A percentile compares a stretch with the other conserved stretches of the same genome.
Conservation (phyloP, 2,113 vertebrate species). For the Coptodon bakossiorum region DNA sequence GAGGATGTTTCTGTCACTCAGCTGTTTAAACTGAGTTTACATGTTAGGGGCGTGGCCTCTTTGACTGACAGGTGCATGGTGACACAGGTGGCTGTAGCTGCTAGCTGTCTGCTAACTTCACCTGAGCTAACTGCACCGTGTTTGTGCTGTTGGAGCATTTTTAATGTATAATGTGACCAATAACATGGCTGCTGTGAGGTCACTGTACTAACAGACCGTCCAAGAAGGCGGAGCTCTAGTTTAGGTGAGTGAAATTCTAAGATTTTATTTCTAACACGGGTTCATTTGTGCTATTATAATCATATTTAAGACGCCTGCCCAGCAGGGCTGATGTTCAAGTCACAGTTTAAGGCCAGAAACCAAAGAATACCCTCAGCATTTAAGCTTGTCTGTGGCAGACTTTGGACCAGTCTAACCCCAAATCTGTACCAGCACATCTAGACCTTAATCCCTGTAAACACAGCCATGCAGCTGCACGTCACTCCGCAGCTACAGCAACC, state of each 20-base stretch:
- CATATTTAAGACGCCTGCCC: accelerated
- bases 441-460: not conserved
- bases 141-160: not conserved
- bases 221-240: not conserved
- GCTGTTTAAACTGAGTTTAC: not conserved
- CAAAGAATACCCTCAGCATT: accelerated
- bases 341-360: not conserved
- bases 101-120: not conserved
- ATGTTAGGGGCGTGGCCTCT: not conserved
- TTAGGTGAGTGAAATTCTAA: not conserved
- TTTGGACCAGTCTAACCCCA: not conserved
- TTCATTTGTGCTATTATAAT: not conserved
- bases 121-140: not conserved
- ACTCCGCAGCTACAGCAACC: slow-evolving; percentile 39
- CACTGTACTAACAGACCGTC: not conserved
- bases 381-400: not conserved
- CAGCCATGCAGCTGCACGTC: slow-evolving; percentile 36
- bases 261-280: not conserved
- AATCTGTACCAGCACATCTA: not conserved
- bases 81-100: not conserved
- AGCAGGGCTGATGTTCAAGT: not conserved
- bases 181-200: not conserved
- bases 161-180: not conserved
- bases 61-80: not conserved
- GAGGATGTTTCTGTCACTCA: not conserved